Conservation (phyloP, 1,140 invertebrate species). For the Apis mellifera region DNA sequence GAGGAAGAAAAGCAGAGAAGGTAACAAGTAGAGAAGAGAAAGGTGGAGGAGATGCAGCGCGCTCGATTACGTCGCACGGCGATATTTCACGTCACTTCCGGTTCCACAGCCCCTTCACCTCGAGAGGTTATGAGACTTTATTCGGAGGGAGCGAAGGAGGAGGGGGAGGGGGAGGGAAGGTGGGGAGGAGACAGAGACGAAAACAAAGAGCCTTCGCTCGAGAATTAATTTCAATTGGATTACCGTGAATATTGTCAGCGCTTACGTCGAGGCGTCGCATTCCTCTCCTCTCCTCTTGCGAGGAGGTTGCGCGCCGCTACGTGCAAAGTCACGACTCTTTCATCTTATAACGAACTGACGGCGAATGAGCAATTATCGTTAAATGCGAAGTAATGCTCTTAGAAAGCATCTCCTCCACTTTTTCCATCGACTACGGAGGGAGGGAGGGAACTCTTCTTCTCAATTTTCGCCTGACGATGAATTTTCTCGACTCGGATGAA, state of each 20-base stretch:
- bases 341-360: slow-evolving; percentile 38
- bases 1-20: background rate
- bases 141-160: slow-evolving; percentile 24
- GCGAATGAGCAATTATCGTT: slow-evolving; percentile 51
- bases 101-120: slow-evolving; percentile 64
- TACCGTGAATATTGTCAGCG: slow-evolving; percentile 67
- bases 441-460: background rate
- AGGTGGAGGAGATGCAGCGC: slow-evolving; percentile 66
- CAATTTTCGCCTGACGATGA: background rate
- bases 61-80: slow-evolving; percentile 70
- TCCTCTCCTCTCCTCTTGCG: slow-evolving; percentile 23
- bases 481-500: background rate
- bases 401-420: slow-evolving; percentile 5
- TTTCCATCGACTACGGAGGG: background rate
- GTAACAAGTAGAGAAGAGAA: slow-evolving; percentile 75
- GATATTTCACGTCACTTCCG: slow-evolving; percentile 71
- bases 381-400: slow-evolving; percentile 41
- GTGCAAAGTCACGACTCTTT: slow-evolving; percentile 52
- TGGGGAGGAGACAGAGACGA: slow-evolving; percentile 26
- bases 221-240: slow-evolving; percentile 70
- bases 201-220: slow-evolving; percentile 52
- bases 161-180: slow-evolving; percentile 21
- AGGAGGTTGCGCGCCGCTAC: slow-evolving; percentile 34
- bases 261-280: slow-evolving; percentile 49
- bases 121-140: slow-evolving; percentile 66